Evolutionary conservation across 64 coral and sea anemone species (phyloP), one percentile per base, ranked within the genome.

Genomic region (Actinia tenebrosa): DNA sequence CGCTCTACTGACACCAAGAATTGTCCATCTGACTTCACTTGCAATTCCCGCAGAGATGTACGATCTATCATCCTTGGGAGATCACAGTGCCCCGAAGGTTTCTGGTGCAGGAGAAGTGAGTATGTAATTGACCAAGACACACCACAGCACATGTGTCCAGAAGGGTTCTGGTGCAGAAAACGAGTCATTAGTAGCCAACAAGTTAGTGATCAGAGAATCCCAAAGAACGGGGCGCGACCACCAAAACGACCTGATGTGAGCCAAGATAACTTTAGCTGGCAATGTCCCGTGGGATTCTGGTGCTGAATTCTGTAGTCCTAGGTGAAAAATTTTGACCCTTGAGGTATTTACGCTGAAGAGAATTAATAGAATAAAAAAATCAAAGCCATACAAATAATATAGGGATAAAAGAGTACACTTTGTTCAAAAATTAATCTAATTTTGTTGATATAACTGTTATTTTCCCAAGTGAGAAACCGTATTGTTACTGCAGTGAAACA

Each of bases 21-120:
- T 6, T 92, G 86, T 77, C 86, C 91, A 0, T 84, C 86, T 13
- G 91, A 86, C 2, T 88, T 83, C 64, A 80, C 59, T 56, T 92
- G 90, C 62, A 84, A 85, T 16, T 88, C 86, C 55, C 78, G 47
- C 64, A 78, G 90, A 23, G 80, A 79, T 45, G 54, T 75, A 22
- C 37, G 44, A 50, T 54, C 42, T 17, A 87, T 54, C 64, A 60
- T 22, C 53, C 59, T 88, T 16, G 43, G 30, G 23, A 92, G 71
- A 56, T 88, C 61, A 23, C 61, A 58, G 5, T 92, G 91, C 37
- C 91, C 91, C 10, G 78, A 86, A 6, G 86, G 86, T 54, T 92
- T 88, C 64, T 92, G 86, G 86, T 92, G 91, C 80, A 71, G 82
- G 53, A 53, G 91, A 75, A 92, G 91, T n/a, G 66, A 88, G 19